Evolutionary conservation across 2,113 vertebrate genomes (phyloP).

Genomic region (Morone chrysops): DNA sequence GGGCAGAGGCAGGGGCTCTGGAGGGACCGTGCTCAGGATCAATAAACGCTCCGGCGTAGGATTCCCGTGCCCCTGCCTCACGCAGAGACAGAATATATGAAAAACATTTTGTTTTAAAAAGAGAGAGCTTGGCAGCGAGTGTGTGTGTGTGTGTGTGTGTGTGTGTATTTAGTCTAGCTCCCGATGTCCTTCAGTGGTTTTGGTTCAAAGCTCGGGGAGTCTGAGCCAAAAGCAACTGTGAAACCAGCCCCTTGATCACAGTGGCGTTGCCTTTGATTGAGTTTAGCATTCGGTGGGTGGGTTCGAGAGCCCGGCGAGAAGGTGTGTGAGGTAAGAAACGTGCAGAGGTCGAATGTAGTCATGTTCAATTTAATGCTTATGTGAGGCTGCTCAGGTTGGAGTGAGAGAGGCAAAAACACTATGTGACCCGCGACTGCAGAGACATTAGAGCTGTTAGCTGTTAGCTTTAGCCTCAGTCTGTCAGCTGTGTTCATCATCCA

Average conservation of each 20-base stretch:
- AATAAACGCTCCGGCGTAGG: conserved; percentile 75
- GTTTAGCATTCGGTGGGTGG: conserved; percentile 51
- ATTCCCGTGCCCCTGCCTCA: conserved; percentile 62
- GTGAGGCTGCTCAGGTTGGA: not conserved
- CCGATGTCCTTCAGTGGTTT: conserved; percentile 38
- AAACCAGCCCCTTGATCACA: conserved; percentile 59
- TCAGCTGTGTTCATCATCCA: no score
- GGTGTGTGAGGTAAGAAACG: conserved; percentile 37
- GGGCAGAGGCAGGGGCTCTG: conserved; percentile 74
- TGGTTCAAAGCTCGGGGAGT: conserved; percentile 50
- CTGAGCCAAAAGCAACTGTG: conserved; percentile 63
- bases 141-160: no score
- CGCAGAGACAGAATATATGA: conserved; percentile 68
- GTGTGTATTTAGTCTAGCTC: conserved; percentile 63
- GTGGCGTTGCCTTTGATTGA: conserved; percentile 55
- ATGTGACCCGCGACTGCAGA: no score
- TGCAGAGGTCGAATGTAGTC: conserved; percentile 19
- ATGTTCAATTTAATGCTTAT: conserved; percentile 19
- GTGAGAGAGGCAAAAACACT: not conserved
- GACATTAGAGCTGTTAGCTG: no score
- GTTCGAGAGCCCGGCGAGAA: conserved; percentile 24
- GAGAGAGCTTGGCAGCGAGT: conserved; percentile 12
- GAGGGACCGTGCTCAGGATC: conserved; percentile 84
- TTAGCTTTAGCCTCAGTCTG: no score
- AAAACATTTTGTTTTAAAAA: conserved; percentile 15